Conservation (phyloP, 2,888 invertebrate genomes). For the Nemotelus pantherinus region DNA sequence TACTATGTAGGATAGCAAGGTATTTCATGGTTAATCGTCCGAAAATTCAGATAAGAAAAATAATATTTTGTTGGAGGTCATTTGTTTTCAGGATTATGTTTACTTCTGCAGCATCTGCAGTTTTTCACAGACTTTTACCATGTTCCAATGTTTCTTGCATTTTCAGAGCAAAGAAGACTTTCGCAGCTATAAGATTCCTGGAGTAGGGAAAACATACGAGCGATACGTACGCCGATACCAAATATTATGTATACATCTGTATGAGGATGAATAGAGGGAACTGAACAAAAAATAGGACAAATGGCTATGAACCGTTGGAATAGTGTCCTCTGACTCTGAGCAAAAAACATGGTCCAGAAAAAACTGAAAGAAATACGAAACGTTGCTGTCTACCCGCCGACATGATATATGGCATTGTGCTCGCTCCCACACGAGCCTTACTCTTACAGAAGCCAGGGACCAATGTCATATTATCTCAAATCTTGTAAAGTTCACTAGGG, state of each 20-base stretch:
- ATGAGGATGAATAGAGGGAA: not conserved
- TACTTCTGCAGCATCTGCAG: conserved; percentile 51
- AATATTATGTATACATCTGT: not conserved
- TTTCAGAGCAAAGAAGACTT: too few species aligned
- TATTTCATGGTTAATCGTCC: conserved; percentile 51
- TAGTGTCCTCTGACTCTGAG: not conserved
- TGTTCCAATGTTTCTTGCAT: too few species aligned
- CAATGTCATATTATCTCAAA: conserved; percentile 40
- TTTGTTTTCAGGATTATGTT: conserved; percentile 51
- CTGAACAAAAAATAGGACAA: not conserved
- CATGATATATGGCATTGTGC: conserved; percentile 32
- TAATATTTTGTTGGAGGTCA: conserved; percentile 50
- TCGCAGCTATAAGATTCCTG: not conserved
- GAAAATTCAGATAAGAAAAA: conserved; percentile 52
- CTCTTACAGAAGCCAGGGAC: not conserved
- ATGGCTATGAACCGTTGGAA: conserved; percentile 4
- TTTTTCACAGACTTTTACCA: conserved; percentile 47
- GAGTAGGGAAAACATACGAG: not conserved
- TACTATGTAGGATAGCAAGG: conserved; percentile 1
- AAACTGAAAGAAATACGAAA: conserved; percentile 22
- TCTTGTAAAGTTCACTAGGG: conserved; percentile 34
- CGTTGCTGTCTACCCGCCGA: conserved; percentile 26
- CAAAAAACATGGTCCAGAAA: too few species aligned
- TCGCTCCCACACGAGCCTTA: not conserved
- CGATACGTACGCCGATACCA: not conserved